Conservation (phyloP, 2,888 invertebrate genomes). For the Phoronis australis region DNA sequence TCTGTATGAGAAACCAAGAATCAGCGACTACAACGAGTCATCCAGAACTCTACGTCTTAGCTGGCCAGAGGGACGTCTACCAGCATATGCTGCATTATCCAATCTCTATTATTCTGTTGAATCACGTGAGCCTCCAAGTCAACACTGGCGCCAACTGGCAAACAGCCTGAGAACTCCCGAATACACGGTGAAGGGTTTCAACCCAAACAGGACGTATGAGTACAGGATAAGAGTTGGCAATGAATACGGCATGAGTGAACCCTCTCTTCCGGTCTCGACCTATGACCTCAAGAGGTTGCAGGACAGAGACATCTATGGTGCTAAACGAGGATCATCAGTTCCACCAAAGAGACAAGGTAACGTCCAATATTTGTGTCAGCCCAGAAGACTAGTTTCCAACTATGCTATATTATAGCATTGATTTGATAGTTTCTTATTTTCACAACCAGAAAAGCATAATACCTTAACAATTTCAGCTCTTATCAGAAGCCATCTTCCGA, state of each 20-base stretch:
- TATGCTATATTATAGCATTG: no score
- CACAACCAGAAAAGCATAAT: no score
- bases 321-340: no score
- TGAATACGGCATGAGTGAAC: slow-evolving; percentile 80
- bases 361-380: no score
- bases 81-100: background rate
- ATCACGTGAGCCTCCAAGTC: slow-evolving; percentile 6
- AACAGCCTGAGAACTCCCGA: slow-evolving; percentile 5
- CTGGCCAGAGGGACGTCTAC: no score
- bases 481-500: no score
- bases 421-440: no score
- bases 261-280: slow-evolving; percentile 25
- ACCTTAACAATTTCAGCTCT: no score
- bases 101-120: background rate
- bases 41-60: background rate
- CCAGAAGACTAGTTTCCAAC: no score
- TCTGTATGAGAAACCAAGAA: background rate
- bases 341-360: no score
- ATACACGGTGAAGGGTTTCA: slow-evolving; percentile 54
- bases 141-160: background rate
- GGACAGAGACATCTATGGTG: no score
- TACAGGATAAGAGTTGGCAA: slow-evolving; percentile 94
- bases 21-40: background rate
- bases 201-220: slow-evolving; percentile 90
- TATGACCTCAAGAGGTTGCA: background rate